These are phyloP conservation scores for Littorina saxatilis DNA, from an alignment of 1,140 invertebrate genomes.

Conservation along the genomic window DNA sequence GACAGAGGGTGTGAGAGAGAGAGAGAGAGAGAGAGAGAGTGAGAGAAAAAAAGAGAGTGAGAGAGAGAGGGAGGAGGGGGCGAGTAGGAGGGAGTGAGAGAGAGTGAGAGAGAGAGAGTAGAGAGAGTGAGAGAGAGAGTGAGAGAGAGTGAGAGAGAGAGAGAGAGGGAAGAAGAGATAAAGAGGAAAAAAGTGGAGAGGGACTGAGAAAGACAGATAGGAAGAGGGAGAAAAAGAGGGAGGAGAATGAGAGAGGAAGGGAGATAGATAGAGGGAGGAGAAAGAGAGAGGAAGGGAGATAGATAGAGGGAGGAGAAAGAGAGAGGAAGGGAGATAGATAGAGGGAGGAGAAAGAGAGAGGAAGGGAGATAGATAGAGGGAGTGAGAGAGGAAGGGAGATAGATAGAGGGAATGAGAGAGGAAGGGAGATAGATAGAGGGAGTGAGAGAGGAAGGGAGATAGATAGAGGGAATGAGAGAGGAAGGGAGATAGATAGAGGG, in stretches of 20 bases:
- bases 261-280: too few species aligned
- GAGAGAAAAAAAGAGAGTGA: background rate
- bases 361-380: too few species aligned
- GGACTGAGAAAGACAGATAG: too few species aligned
- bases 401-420: background rate
- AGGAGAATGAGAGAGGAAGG: too few species aligned
- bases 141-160: background rate
- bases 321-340: constrained; percentile 2
- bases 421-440: background rate
- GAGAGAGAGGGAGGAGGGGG: background rate
- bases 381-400: background rate
- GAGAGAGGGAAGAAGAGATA: background rate
- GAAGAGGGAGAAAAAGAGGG: too few species aligned
- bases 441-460: background rate
- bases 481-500: background rate
- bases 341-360: constrained; percentile 8
- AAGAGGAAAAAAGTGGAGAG: background rate
- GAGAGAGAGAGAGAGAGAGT: background rate
- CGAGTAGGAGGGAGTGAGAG: background rate
- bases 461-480: background rate
- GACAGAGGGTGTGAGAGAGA: too few species aligned
- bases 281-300: too few species aligned
- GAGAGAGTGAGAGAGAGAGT: background rate
- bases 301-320: background rate
- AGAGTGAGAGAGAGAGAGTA: background rate